Evolutionary conservation across 1,140 invertebrate species (phyloP).

Genomic region (Apolygus lucorum): DNA sequence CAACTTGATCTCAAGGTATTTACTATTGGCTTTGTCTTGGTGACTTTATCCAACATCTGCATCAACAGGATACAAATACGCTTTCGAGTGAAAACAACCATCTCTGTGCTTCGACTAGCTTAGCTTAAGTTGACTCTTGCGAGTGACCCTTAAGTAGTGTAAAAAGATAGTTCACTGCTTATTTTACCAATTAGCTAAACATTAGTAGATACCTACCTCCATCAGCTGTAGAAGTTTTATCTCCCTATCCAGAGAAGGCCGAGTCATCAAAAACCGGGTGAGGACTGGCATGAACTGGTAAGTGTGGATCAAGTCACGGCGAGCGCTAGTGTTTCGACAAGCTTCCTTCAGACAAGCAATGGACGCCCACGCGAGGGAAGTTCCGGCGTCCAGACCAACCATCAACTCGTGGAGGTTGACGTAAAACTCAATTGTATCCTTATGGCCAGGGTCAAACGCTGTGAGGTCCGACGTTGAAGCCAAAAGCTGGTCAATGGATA

Average conservation of each 20-base stretch:
- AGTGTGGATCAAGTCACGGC: slow-evolving; percentile 51
- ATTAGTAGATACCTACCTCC: slow-evolving; percentile 9
- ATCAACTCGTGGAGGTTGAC: slow-evolving; percentile 45
- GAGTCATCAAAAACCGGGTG: slow-evolving; percentile 45
- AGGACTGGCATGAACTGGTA: slow-evolving; percentile 59
- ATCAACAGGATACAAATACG: too few relatives aligned
- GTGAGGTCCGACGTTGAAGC: not conserved
- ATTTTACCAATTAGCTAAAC: too few relatives aligned
- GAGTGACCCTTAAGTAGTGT: too few relatives aligned
- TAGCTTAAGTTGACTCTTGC: too few relatives aligned
- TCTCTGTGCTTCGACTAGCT: too few relatives aligned
- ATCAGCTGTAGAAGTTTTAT: slow-evolving; percentile 6
- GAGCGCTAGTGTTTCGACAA: slow-evolving; percentile 48
- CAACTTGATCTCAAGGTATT: too few relatives aligned
- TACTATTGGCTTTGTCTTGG: too few relatives aligned
- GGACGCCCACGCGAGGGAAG: slow-evolving; percentile 46
- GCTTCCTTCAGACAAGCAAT: slow-evolving; percentile 51
- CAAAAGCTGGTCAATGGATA: not conserved
- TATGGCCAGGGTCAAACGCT: slow-evolving; percentile 46
- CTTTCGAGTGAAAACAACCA: too few relatives aligned
- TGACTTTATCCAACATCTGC: too few relatives aligned
- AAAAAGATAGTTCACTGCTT: too few relatives aligned
- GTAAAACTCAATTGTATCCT: slow-evolving; percentile 44
- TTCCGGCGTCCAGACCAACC: slow-evolving; percentile 36
- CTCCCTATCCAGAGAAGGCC: slow-evolving; percentile 4